phyloP scores from a whole-genome alignment of 2,888 invertebrate species.

The Heliconius erato region DNA sequence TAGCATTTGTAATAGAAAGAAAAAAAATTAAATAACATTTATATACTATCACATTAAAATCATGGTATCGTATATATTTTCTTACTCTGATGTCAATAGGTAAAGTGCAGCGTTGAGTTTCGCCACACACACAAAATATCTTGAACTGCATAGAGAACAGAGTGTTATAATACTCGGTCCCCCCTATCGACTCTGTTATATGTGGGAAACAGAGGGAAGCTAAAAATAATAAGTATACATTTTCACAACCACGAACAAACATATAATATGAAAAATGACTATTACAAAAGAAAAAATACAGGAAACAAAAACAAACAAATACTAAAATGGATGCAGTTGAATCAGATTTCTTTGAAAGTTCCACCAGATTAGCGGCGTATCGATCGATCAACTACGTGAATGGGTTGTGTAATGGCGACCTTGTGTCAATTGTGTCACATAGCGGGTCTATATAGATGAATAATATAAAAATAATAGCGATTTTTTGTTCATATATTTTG shows the following conservation, averaged over 20 bases:
- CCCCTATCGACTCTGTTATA: not conserved
- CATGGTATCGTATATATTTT: too few species aligned
- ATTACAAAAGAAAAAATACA: conserved; percentile 1
- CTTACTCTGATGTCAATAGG: too few species aligned
- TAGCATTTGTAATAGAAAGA: not conserved
- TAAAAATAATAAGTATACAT: not conserved
- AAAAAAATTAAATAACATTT: too few species aligned
- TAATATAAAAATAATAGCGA: not conserved
- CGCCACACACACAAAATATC: too few species aligned
- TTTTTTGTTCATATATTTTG: not conserved
- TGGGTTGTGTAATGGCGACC: conserved; percentile 48
- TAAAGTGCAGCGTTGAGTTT: too few species aligned
- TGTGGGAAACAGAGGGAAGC: not conserved
- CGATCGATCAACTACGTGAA: conserved; percentile 29
- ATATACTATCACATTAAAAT: too few species aligned
- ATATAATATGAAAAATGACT: not conserved
- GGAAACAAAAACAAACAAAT: conserved; percentile 1
- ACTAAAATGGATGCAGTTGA: conserved; percentile 26
- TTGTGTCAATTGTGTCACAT: conserved; percentile 47
- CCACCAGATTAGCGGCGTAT: conserved; percentile 35
- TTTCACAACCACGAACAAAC: not conserved
- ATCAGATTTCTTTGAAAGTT: conserved; percentile 41
- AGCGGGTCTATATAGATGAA: conserved; percentile 39
- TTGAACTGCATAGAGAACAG: not conserved
- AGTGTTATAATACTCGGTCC: not conserved